A percentile compares a stretch with the other conserved stretches of the same genome.
These are phyloP conservation scores for Paradoxurus hermaphroditus DNA, from an alignment of 2,113 vertebrate genomes.

Conservation along the genomic window DNA sequence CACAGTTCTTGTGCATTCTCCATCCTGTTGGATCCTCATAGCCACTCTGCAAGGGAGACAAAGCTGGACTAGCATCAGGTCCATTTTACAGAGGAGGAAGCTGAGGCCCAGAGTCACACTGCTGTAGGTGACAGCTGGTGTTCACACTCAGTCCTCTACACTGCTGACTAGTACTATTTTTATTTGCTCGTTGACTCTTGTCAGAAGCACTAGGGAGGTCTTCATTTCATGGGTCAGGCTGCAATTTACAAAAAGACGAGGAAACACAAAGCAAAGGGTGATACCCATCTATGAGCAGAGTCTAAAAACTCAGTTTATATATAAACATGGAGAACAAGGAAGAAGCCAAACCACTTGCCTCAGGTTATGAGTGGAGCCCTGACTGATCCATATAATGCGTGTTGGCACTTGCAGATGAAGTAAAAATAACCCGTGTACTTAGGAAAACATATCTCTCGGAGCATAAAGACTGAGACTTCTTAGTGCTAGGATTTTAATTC, in stretches of 20 bases:
- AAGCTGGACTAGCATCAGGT: neutral
- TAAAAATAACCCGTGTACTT: neutral
- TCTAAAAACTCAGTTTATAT: neutral
- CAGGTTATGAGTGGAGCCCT: neutral
- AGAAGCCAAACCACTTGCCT: neutral
- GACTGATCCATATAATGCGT: too few relatives aligned
- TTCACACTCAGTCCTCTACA: neutral
- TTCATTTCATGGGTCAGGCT: neutral
- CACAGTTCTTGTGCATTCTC: neutral
- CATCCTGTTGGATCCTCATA: neutral
- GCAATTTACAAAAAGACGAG: neutral
- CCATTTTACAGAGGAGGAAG: neutral
- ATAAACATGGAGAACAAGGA: neutral
- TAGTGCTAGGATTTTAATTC: constrained; percentile 16
- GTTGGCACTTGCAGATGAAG: neutral
- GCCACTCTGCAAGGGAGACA: neutral
- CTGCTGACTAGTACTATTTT: neutral
- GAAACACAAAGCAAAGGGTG: neutral
- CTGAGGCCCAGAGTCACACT: neutral
- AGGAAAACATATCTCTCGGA: neutral
- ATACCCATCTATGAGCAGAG: neutral
- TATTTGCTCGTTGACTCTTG: neutral
- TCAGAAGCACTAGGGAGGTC: neutral
- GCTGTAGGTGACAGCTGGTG: neutral
- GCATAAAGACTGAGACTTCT: neutral